Evolutionary conservation across 2,113 vertebrate genomes (phyloP), one percentile per base, ranked within the genome.

Genomic region (Notarius quadriscutis): DNA sequence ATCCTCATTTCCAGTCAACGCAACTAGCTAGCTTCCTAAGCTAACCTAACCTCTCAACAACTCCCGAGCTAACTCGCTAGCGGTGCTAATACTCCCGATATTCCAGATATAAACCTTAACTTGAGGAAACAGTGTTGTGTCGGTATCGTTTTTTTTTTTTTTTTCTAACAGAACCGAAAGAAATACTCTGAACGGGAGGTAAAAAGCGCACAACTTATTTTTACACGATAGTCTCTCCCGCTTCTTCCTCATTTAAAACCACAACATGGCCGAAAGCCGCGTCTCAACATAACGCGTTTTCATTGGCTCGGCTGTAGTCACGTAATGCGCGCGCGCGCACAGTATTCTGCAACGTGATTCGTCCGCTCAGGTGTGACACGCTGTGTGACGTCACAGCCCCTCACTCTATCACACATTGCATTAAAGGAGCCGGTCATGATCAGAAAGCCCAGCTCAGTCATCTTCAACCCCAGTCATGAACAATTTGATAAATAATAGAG

Each of bases 221-320:
- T 93, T 89, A 91, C 55, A 92, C 89, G 92, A 91, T 88, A 94
- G 91, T 88, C 94, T 95, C 95, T 96, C 95, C 95, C 95, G 95
- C 95, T 95, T 96, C 95, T 96, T 96, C 95, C 95, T 96, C 91
- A 96, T 96, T 96, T 94, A 96, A 96, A 96, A 95, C 94, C 93
- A 95, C 94, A 96, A 95, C 95, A 96, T 96, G 95, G 95, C 94
- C 93, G 95, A 95, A 90, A 60, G 14, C 1, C 84, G 87, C 89
- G 50, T 83, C 11, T 15, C 1, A 91, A 82, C 86, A 89, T 91
- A 18, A 85, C n/a, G 1, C 58, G 0, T 30, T 92, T 65, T 92
- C 89, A 94, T 96, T 96, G 95, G 95, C 8, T 72, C 51, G 34
- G n/a, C 12, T 12, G 8, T 34, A 14, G 58, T 75, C 74, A 84